phyloP scores from a whole-genome alignment of 2,113 vertebrate species.

The Phyllostomus hastatus region DNA sequence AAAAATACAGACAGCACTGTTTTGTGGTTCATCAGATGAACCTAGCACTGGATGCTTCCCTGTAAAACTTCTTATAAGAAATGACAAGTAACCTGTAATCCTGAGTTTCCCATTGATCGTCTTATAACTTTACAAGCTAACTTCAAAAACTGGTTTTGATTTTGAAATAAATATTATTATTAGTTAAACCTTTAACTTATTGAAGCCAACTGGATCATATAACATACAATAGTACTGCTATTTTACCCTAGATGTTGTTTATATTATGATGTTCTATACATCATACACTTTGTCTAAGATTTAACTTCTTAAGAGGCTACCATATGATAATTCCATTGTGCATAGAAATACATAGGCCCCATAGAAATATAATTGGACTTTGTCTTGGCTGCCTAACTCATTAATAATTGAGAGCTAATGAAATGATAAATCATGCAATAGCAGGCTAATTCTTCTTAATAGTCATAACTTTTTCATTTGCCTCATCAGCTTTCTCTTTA shows the following conservation, averaged over 20 bases:
- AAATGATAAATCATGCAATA: not conserved
- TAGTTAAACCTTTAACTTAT: not conserved
- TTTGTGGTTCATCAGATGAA: not conserved
- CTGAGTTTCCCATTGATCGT: not conserved
- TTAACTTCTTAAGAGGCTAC: not conserved
- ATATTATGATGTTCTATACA: not conserved
- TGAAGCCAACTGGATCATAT: not conserved
- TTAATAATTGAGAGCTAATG: not conserved
- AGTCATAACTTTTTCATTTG: not conserved
- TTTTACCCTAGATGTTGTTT: not conserved
- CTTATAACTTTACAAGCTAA: not conserved
- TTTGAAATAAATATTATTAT: conserved; percentile 27
- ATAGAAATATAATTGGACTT: not conserved
- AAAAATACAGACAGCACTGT: not conserved
- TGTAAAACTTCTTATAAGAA: not conserved
- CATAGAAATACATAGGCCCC: not conserved
- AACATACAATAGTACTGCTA: not conserved
- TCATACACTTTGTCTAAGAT: not conserved
- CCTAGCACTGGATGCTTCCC: not conserved
- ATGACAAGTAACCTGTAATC: not conserved
- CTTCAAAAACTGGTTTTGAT: not conserved
- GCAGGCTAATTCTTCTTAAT: not conserved
- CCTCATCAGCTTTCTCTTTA: not conserved
- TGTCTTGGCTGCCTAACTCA: not conserved
- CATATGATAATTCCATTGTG: not conserved